These are phyloP conservation scores for Haliaeetus leucogaster DNA, from an alignment of 2,113 vertebrate species.

Conservation along the genomic window DNA sequence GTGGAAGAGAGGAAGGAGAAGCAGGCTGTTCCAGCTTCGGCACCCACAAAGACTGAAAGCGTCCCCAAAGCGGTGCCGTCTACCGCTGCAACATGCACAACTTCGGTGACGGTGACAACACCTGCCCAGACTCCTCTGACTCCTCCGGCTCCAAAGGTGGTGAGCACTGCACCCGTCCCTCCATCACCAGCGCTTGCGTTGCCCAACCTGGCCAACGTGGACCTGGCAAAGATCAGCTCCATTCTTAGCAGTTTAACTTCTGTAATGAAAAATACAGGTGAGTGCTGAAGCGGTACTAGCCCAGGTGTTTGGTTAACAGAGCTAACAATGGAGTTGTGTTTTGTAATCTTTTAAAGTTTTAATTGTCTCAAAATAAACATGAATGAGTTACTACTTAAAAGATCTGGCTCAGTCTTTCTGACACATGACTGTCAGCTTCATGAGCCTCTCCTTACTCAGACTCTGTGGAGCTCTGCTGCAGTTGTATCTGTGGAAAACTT, in stretches of 20 bases:
- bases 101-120: not conserved
- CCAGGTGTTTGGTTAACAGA: not conserved
- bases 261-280: slow-evolving; percentile 96
- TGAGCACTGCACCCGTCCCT: slow-evolving; percentile 13
- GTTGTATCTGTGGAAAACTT: not conserved
- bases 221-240: slow-evolving; percentile 97
- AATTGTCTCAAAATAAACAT: not conserved
- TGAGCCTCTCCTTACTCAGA: not conserved
- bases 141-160: slow-evolving; percentile 39
- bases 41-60: slow-evolving; percentile 15
- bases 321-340: not conserved
- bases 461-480: not conserved
- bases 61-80: slow-evolving; percentile 28
- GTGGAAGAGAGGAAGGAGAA: slow-evolving; percentile 87
- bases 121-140: not conserved
- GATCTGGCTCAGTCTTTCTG: not conserved
- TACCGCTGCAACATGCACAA: not conserved
- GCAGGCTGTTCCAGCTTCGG: slow-evolving; percentile 37
- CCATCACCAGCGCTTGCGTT: slow-evolving; percentile 56
- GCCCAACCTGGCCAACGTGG: slow-evolving; percentile 94
- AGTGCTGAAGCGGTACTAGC: not conserved
- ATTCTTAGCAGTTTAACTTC: slow-evolving; percentile 94
- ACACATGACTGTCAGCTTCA: accelerated
- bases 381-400: not conserved
- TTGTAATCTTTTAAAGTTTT: not conserved